Percentiles rank a stretch among this genome's conserved stretches.
Conservation (phyloP, 2,797 vertebrate genomes). For the Hydrophis major region DNA sequence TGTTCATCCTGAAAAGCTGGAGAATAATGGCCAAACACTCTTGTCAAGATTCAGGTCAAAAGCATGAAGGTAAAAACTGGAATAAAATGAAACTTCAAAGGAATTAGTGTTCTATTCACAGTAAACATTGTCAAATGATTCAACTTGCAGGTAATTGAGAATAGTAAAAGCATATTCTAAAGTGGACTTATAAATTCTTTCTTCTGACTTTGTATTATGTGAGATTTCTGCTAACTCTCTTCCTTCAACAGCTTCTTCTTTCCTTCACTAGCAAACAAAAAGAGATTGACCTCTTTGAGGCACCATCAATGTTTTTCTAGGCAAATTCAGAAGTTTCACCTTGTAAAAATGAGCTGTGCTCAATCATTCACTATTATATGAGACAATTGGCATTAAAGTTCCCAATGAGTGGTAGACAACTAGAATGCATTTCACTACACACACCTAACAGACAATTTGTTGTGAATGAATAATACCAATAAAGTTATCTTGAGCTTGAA, state of each 20-base stretch:
- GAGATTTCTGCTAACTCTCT: not conserved
- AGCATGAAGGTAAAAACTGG: not conserved
- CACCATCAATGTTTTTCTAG: not conserved
- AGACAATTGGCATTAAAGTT: not conserved
- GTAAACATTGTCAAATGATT: not conserved
- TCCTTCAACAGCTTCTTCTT: not conserved
- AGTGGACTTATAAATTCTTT: not conserved
- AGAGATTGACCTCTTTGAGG: not conserved
- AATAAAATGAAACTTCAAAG: not conserved
- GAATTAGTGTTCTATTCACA: not conserved
- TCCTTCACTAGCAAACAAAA: not conserved
- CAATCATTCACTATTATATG: not conserved
- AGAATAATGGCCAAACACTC: not conserved
- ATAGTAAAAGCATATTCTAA: not conserved
- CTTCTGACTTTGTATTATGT: not conserved
- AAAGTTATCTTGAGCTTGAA: too few species aligned
- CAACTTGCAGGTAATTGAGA: not conserved
- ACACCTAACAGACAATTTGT: not conserved
- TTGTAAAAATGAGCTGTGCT: not conserved
- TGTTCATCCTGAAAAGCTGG: not conserved
- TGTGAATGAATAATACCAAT: too few species aligned
- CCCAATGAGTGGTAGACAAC: not conserved
- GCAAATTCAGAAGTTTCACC: not conserved
- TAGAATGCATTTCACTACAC: slow-evolving; percentile 10
- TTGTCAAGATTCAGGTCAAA: not conserved